Evolutionary conservation across 2,797 vertebrate genomes (phyloP), one percentile per base, ranked within the genome.

Genomic region (Steatocranus sp.): DNA sequence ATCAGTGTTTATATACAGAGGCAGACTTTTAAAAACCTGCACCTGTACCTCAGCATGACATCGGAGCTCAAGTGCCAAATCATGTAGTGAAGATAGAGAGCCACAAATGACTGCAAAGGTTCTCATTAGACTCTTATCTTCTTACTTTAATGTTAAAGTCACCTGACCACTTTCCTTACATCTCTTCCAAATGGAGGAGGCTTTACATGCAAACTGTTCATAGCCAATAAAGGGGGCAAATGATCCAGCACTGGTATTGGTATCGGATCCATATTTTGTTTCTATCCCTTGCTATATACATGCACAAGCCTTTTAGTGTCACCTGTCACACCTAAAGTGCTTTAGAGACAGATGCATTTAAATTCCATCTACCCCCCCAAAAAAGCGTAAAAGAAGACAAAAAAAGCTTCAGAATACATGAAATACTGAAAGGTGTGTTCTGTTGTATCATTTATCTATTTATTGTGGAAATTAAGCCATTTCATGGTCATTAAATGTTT

Each of bases 351-450:
- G 56, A 1, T 34, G 36, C 11, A 61, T 61, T 61, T 36, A 36
- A 34, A 61, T 61, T 61, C 18, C 4, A 61, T 2, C 30, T 8
- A 4, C 0, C 10, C 54, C 0, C 2, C 1, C 3, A 12, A 7
- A 23, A 30, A 11, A 34, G 7, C 0, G 1, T 7, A 5, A 0
- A 61, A 61, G 30, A 61, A 54, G 12, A 5, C 25, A 7, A 0
- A 0, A 61, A 61, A 61, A 3, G 18, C 4, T 61, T 61, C 1
- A 20, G 18, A 61, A 61, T 5, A 36, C 56, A 3, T 20, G 32
- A 61, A 61, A 61, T 61, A 61, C 11, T 36, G 32, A 36, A 61
- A 61, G 11, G 18, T 34, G 17, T n/a, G 18, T 34, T 61, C 6
- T 1, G 0, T 61, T 61, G 56, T 36, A 36, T 36, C 3, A 0